These are phyloP conservation scores for Formicarius rufipectus DNA, from an alignment of 2,113 vertebrate species.

Conservation along the genomic window DNA sequence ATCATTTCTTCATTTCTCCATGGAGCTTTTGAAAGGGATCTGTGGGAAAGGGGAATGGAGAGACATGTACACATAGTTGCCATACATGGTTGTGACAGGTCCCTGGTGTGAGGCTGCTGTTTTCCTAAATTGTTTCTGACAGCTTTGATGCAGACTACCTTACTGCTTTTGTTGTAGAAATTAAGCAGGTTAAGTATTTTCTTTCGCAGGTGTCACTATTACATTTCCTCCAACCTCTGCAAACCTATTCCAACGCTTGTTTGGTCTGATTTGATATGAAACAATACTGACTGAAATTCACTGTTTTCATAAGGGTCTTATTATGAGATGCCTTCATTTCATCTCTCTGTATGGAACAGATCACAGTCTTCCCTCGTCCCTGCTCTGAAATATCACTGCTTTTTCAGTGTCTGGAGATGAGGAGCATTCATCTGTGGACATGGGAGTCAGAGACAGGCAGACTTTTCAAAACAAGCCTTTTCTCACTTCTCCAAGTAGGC, in stretches of 20 bases:
- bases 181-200: not conserved
- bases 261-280: not conserved
- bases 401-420: not conserved
- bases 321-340: not conserved
- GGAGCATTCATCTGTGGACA: not conserved
- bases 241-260: not conserved
- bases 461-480: not conserved
- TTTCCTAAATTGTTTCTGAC: not conserved
- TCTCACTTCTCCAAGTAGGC: not conserved
- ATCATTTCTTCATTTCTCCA: not conserved
- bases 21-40: not conserved
- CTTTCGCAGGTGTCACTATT: not conserved
- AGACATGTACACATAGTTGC: not conserved
- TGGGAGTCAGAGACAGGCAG: not conserved
- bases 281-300: not conserved
- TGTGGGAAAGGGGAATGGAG: fast-evolving
- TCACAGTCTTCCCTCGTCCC: not conserved
- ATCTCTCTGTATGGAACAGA: not conserved
- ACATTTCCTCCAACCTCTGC: not conserved
- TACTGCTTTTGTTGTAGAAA: not conserved
- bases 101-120: not conserved
- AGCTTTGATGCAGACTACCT: not conserved
- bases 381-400: not conserved
- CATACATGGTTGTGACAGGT: not conserved
- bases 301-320: not conserved